Percentiles rank a stretch among this genome's conserved stretches.
Evolutionary conservation across 2,888 invertebrate species (phyloP).

Genomic region (Parascotia fuliginaria): DNA sequence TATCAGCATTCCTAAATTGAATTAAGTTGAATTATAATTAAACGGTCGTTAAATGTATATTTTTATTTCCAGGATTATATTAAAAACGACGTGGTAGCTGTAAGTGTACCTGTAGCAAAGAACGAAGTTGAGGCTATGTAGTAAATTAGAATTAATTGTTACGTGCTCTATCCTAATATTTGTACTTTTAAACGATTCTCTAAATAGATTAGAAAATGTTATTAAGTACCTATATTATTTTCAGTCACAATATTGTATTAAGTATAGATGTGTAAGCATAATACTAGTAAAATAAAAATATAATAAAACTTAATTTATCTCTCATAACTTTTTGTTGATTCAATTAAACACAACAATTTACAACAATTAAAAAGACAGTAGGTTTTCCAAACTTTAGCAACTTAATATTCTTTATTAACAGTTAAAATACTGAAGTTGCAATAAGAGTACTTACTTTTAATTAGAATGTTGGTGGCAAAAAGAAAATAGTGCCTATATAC

Average conservation of each 20-base stretch:
- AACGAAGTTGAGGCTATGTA: conserved; percentile 73
- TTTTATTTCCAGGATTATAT: conserved; percentile 66
- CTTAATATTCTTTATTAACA: conserved; percentile 2
- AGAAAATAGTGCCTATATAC: conserved; percentile 12
- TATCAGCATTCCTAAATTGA: too few relatives aligned
- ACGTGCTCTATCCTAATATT: conserved; percentile 10
- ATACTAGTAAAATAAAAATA: conserved; percentile 17
- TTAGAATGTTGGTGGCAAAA: conserved; percentile 14
- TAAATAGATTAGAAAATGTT: conserved; percentile 10
- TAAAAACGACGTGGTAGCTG: conserved; percentile 57
- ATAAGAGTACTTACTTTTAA: conserved; percentile 6
- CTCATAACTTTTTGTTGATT: conserved; percentile 7
- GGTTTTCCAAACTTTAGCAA: neutral
- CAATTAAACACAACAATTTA: too few relatives aligned
- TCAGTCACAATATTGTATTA: conserved; percentile 18
- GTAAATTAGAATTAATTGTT: conserved; percentile 16
- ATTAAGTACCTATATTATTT: conserved; percentile 11
- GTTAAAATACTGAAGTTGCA: conserved; percentile 1
- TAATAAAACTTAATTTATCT: conserved; percentile 15
- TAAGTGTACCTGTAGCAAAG: conserved; percentile 54
- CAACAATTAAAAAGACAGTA: too few relatives aligned
- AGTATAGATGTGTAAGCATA: conserved; percentile 20
- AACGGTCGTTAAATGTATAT: too few relatives aligned
- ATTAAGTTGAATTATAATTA: too few relatives aligned
- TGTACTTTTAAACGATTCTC: conserved; percentile 12